A percentile compares a stretch with the other conserved stretches of the same genome.
Evolutionary conservation across 2,797 vertebrate genomes (phyloP).

Genomic region (Myoxocephalus aenaeus): DNA sequence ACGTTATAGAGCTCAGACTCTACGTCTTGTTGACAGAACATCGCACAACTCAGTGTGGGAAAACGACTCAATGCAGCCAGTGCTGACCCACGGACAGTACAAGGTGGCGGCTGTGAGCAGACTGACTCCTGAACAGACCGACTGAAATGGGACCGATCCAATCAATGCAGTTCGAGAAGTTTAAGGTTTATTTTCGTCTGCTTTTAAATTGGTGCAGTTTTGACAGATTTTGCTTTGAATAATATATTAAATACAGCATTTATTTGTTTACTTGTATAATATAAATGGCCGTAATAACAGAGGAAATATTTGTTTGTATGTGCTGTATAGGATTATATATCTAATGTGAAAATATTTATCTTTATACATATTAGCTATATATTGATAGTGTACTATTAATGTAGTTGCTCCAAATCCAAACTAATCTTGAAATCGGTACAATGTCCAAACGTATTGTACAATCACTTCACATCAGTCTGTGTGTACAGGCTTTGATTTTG

Average conservation of each 20-base stretch:
- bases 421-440: slow-evolving; percentile 15
- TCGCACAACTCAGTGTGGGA: not conserved
- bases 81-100: slow-evolving; percentile 23
- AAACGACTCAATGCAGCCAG: slow-evolving; percentile 5
- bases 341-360: slow-evolving; percentile 51
- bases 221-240: slow-evolving; percentile 23
- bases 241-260: slow-evolving; percentile 30
- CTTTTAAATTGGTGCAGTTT: slow-evolving; percentile 35
- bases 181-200: slow-evolving; percentile 5
- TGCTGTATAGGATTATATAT: slow-evolving; percentile 50
- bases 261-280: slow-evolving; percentile 54
- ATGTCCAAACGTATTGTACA: not conserved
- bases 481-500: slow-evolving; percentile 14
- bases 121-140: slow-evolving; percentile 13
- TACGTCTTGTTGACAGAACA: not conserved
- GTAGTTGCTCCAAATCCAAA: slow-evolving; percentile 20
- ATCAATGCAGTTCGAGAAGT: not conserved
- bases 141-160: slow-evolving; percentile 10
- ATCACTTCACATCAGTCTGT: slow-evolving; percentile 2
- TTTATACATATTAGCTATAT: slow-evolving; percentile 45
- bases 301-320: slow-evolving; percentile 52
- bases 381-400: slow-evolving; percentile 15
- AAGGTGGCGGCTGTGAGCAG: not conserved
- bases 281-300: slow-evolving; percentile 43
- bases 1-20: slow-evolving; percentile 82